Conservation (phyloP, 1,140 invertebrate genomes). For the Plectrocnemia conspersa region DNA sequence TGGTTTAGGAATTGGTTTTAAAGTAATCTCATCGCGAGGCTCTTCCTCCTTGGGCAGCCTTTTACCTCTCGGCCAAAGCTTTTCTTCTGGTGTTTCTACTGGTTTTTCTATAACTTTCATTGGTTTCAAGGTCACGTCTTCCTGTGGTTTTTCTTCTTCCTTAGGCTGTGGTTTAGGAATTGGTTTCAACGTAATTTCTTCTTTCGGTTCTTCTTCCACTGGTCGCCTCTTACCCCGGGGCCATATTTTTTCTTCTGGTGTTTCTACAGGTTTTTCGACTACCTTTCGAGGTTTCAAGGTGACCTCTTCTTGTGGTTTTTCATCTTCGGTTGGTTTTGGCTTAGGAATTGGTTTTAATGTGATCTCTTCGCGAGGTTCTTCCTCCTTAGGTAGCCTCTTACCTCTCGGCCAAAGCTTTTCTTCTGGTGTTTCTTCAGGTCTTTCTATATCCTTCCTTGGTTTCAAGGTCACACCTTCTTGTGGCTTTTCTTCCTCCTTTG, state of each 20-base stretch:
- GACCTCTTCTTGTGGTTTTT: slow-evolving; percentile 23
- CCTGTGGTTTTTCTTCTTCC: slow-evolving; percentile 33
- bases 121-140: slow-evolving; percentile 14
- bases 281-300: slow-evolving; percentile 26
- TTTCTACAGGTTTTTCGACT: slow-evolving; percentile 32
- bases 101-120: slow-evolving; percentile 8
- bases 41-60: slow-evolving; percentile 40
- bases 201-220: slow-evolving; percentile 42
- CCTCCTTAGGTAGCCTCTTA: slow-evolving; percentile 38
- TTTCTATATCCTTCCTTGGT: slow-evolving; percentile 19
- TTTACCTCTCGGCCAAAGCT: slow-evolving; percentile 46
- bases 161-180: slow-evolving; percentile 32
- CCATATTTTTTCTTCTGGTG: slow-evolving; percentile 42
- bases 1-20: slow-evolving; percentile 43
- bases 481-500: slow-evolving; percentile 37
- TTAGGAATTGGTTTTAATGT: slow-evolving; percentile 15
- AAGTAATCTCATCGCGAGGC: slow-evolving; percentile 40
- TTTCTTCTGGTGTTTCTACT: slow-evolving; percentile 32
- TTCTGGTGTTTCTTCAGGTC: slow-evolving; percentile 25
- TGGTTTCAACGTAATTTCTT: slow-evolving; percentile 36
- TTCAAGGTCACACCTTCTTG: slow-evolving; percentile 31
- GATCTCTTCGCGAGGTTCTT: slow-evolving; percentile 38
- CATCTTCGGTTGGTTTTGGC: slow-evolving; percentile 34
- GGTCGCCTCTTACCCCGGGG: slow-evolving; percentile 45
- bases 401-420: slow-evolving; percentile 36